Evolutionary conservation across 1,140 invertebrate genomes (phyloP), one percentile per base, ranked within the genome.

Genomic region (Sycophaga agraensis): DNA sequence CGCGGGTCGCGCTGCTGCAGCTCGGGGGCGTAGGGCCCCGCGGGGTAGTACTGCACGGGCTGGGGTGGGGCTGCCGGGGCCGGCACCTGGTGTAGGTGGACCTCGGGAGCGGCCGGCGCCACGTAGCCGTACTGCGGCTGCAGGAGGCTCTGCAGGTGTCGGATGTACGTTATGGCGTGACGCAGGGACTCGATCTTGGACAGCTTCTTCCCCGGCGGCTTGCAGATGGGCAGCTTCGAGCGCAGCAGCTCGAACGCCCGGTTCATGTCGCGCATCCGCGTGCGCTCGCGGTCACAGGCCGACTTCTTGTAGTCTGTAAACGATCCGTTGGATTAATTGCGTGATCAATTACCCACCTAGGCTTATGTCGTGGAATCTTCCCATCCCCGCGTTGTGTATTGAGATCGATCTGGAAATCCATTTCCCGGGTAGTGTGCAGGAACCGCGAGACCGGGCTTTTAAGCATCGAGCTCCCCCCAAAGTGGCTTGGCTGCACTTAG

Each of bases 231-330:
- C 49, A 94, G 75, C 71, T 89, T 88, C 22, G 89, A 88, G 37
- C 92, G 82, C 17, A 94, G 77, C 24, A 87, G 72, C 68, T 94
- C 91, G 69, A 92, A 94, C 0, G 92, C 92, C 40, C 86, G 83
- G 74, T 94, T 94, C 92, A 94, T 94, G 65, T 94, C 91, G 1
- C 89, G 81, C 92, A 94, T 94, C 34, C 92, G 78, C 0, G 90
- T 92, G 14, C 92, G 77, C 72, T 94, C 92, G 35, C 92, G 81
- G 69, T 93, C 91, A 69, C 92, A 94, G 0, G 92, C 92, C 2
- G 90, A 91, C 71, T 89, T 90, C 74, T 92, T 91, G 71, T 91
- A 91, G 78, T 91, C 90, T 91, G 80, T 48, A 81, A 82, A n/a
- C n/a, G 6, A 31, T 6, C 11, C 28, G 28, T 4, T 4, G 28